A percentile compares a stretch with the other conserved stretches of the same genome.
Evolutionary conservation across 2,113 vertebrate genomes (phyloP).

Genomic region (Tympanuchus pallidicinctus): DNA sequence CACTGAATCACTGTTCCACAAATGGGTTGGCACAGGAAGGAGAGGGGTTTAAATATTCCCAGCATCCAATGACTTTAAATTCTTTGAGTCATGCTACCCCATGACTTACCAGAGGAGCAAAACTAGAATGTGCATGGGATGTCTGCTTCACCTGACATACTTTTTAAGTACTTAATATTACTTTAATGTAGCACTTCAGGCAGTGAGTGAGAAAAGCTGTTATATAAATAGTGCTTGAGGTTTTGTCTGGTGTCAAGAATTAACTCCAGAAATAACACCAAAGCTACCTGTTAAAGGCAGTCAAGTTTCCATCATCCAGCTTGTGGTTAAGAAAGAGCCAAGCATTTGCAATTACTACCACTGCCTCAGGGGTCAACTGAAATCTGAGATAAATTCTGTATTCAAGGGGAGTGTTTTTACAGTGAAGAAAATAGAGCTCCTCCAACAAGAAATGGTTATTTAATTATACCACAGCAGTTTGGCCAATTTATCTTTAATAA

Average conservation of each 20-base stretch:
- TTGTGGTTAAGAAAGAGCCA: background rate
- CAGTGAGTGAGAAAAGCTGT: background rate
- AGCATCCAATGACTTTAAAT: background rate
- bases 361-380: background rate
- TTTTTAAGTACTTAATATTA: background rate
- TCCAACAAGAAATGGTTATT: background rate
- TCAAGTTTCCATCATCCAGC: background rate
- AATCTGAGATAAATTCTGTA: background rate
- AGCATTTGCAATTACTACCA: background rate
- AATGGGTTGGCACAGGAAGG: background rate
- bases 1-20: background rate
- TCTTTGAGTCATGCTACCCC: background rate
- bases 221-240: background rate
- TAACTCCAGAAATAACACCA: background rate
- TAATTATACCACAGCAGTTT: background rate
- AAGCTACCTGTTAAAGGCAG: background rate
- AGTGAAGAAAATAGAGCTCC: background rate
- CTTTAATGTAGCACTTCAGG: background rate
- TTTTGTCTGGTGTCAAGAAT: background rate
- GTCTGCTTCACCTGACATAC: background rate
- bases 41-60: background rate
- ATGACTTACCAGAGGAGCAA: background rate
- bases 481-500: background rate
- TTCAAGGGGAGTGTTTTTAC: background rate
- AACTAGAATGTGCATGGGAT: background rate